These are phyloP conservation scores for Salvelinus sp. DNA, from an alignment of 2,113 vertebrate species.

Conservation along the genomic window DNA sequence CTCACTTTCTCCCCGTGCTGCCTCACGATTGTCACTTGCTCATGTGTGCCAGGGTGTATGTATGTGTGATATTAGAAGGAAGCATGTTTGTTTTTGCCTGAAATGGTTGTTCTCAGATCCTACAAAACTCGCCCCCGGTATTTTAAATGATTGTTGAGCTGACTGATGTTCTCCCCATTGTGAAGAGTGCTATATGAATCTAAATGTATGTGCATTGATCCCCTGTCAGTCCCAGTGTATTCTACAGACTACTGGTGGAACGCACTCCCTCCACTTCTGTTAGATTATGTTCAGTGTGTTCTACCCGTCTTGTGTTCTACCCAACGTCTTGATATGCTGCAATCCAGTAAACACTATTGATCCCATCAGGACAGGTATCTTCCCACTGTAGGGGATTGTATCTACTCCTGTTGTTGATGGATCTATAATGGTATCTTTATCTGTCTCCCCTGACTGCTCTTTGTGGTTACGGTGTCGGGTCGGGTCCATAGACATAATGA, in stretches of 20 bases:
- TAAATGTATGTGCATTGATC: slow-evolving; percentile 57
- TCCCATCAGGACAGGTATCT: background rate
- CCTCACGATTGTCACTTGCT: slow-evolving; percentile 55
- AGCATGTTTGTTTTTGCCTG: slow-evolving; percentile 67
- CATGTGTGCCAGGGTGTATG: slow-evolving; percentile 56
- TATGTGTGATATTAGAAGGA: slow-evolving; percentile 63
- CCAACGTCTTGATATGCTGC: background rate
- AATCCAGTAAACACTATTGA: background rate
- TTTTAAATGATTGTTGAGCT: slow-evolving; percentile 68
- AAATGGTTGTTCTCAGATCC: slow-evolving; percentile 55
- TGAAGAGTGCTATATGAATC: slow-evolving; percentile 46
- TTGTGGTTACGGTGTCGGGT: slow-evolving; percentile 61
- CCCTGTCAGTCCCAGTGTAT: slow-evolving; percentile 64
- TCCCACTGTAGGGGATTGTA: background rate
- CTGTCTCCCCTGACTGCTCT: slow-evolving; percentile 37
- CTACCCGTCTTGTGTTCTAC: background rate
- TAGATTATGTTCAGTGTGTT: background rate
- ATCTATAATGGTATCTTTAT: background rate
- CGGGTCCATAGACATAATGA: slow-evolving; percentile 72
- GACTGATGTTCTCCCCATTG: slow-evolving; percentile 68
- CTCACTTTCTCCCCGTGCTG: slow-evolving; percentile 49
- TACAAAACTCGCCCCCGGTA: slow-evolving; percentile 58
- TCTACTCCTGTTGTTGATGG: background rate
- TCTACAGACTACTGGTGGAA: slow-evolving; percentile 45
- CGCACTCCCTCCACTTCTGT: background rate